Evolutionary conservation across 1,140 invertebrate genomes (phyloP), one percentile per base, ranked within the genome.

Genomic region (Saccostrea cuccullata): DNA sequence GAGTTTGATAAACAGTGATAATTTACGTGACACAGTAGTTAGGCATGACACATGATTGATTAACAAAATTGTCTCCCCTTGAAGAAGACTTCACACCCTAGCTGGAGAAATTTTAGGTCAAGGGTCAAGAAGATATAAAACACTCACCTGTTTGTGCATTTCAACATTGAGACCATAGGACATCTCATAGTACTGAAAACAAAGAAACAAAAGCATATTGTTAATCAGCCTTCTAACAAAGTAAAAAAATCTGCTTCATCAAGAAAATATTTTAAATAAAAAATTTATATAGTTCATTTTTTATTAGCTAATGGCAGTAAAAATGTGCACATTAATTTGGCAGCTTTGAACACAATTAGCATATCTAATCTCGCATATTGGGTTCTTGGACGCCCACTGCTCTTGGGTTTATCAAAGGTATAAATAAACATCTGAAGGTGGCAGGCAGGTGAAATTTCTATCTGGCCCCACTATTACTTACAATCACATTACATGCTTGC

Each of bases 101-200:
- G 70, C 70, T 77, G 70, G 15, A 77, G 23, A 77, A 77, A 11
- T 77, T 77, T 26, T 12, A 77, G 70, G 30, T 77, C 15, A 77
- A 36, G 26, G 70, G 23, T 77, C 26, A 77, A 77, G 30, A 26
- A 77, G 26, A 47, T 47, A 47, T 47, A 47, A 8, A 30, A 47
- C 30, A 47, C 30, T 97, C 96, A 98, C 98, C 97, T 99, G 99
- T 97, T 99, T 99, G 96, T 99, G 98, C 98, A 99, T 99, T 96
- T 99, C 99, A 93, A 99, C 98, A 96, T 99, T 99, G 94, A 99
- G 96, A 91, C 98, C 98, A 96, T 99, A 99, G 55, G 98, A 99
- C 98, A 99, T 99, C 96, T 99, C 99, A 96, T 99, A 99, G 96
- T 99, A 99, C 98, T 99, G 97, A 92, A 98, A 98, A 95, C 95